Percentiles rank a stretch among this genome's conserved stretches.
Evolutionary conservation across 2,888 invertebrate species (phyloP).

Genomic region (Sesia apiformis): DNA sequence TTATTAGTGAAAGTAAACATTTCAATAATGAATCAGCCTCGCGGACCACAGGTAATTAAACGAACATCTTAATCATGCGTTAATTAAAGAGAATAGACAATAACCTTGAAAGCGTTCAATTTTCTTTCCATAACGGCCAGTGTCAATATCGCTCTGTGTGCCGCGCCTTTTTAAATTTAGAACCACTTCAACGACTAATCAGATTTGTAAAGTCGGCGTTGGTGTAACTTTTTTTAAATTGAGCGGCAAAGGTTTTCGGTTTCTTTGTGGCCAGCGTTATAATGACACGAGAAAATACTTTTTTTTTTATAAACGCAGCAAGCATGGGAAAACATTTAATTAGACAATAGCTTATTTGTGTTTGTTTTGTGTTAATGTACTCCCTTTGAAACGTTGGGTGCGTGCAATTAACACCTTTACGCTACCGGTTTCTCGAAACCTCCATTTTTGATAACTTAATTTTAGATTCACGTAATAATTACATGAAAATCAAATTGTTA

Average conservation of each 20-base stretch:
- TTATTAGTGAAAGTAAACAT: no score
- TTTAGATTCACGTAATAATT: conserved; percentile 14
- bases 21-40: no score
- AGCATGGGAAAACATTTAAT: conserved; percentile 72
- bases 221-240: conserved; percentile 29
- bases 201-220: conserved; percentile 66
- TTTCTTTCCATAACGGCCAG: conserved; percentile 31
- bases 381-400: conserved; percentile 53
- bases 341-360: conserved; percentile 72
- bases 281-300: conserved; percentile 28
- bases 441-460: conserved; percentile 63
- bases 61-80: background rate
- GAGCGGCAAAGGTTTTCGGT: conserved; percentile 42
- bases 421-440: conserved; percentile 45
- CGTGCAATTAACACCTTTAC: conserved; percentile 59
- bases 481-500: no score
- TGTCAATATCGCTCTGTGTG: conserved; percentile 49
- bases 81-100: background rate
- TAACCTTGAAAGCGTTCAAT: conserved; percentile 40
- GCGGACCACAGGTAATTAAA: no score
- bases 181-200: conserved; percentile 68
- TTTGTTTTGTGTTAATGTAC: conserved; percentile 72
- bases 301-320: conserved; percentile 26
- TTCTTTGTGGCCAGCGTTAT: conserved; percentile 45
- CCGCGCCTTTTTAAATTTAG: conserved; percentile 62